phyloP scores from a whole-genome alignment of 2,888 invertebrate genomes.

The Amphipoea lucens region DNA sequence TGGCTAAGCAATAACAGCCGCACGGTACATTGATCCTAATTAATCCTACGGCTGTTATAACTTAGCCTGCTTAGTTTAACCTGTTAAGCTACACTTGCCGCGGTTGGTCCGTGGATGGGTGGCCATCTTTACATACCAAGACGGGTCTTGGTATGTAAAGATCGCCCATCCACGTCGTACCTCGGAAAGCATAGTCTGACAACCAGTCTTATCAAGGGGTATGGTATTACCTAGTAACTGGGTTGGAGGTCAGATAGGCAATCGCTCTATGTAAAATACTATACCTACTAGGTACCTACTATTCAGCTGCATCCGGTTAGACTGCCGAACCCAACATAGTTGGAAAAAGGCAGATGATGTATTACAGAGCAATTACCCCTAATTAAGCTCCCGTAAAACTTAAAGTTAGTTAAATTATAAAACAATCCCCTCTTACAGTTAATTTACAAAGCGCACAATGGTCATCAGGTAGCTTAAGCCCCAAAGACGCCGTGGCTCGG shows the following conservation, averaged over 20 bases:
- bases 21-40: background rate
- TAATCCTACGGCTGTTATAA: no score
- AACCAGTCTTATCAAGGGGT: background rate
- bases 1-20: background rate
- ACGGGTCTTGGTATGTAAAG: no score
- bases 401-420: constrained; percentile 39
- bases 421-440: constrained; percentile 41
- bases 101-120: no score
- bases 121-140: no score
- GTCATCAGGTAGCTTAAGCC: constrained; percentile 45
- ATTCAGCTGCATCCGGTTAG: background rate
- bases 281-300: no score
- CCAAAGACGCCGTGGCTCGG: constrained; percentile 44
- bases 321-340: background rate
- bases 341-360: background rate
- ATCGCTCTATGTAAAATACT: background rate
- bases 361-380: background rate
- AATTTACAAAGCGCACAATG: constrained; percentile 33
- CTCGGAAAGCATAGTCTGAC: background rate
- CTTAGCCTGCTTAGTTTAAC: no score
- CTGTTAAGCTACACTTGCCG: no score
- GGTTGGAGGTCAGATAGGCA: background rate
- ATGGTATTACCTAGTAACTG: background rate
- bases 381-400: constrained; percentile 36
- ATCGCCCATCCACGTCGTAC: no score